These are phyloP conservation scores for Bradypodion pumilum DNA, from an alignment of 2,797 vertebrate species.

Conservation along the genomic window DNA sequence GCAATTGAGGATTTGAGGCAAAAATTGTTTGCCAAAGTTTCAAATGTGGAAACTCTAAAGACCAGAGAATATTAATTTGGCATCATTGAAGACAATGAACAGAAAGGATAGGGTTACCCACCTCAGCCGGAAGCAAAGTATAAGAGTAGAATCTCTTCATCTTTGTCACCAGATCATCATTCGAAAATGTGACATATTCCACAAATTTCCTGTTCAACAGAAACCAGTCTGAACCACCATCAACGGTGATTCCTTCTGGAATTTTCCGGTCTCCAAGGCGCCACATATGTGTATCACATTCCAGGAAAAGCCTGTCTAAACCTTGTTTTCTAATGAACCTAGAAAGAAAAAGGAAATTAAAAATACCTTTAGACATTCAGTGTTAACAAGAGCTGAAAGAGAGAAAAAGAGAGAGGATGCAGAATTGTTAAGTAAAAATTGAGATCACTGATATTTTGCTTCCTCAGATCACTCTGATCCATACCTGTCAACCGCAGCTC, in stretches of 20 bases:
- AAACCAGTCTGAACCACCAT: slow-evolving; percentile 98
- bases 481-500: too few relatives aligned
- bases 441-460: neutral
- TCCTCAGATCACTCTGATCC: too few relatives aligned
- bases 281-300: slow-evolving; percentile 99
- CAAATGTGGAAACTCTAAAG: neutral
- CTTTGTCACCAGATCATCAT: slow-evolving; percentile 90
- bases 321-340: slow-evolving; percentile 98
- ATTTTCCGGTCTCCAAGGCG: slow-evolving; percentile 94
- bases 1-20: neutral
- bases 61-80: neutral
- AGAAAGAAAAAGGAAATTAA: neutral
- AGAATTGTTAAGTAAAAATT: neutral
- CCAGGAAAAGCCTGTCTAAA: slow-evolving; percentile 93
- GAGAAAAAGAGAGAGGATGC: neutral
- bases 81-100: neutral
- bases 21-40: neutral
- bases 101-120: slow-evolving; percentile 59
- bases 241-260: slow-evolving; percentile 92
- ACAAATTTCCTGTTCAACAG: slow-evolving; percentile 93
- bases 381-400: neutral
- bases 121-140: slow-evolving; percentile 94
- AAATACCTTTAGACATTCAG: neutral
- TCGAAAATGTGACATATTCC: slow-evolving; percentile 93
- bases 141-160: slow-evolving; percentile 97